phyloP scores from a whole-genome alignment of 2,888 invertebrate species.

The Orthonychiurus folsomi region DNA sequence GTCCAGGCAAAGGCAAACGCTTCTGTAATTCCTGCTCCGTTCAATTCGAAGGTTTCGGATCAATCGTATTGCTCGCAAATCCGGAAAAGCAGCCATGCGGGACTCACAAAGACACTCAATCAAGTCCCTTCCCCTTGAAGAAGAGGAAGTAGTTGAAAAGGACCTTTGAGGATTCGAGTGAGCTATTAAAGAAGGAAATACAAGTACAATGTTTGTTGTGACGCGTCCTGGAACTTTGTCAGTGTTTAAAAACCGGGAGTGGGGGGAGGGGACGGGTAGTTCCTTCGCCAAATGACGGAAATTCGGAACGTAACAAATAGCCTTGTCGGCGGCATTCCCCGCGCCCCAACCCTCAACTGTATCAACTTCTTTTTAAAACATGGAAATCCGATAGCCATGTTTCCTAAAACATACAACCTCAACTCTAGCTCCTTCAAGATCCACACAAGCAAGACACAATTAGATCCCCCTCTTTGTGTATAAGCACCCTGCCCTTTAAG shows the following conservation, averaged over 20 bases:
- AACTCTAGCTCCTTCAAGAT: too few relatives aligned
- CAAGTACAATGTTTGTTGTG: background rate
- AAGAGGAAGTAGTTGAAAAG: too few relatives aligned
- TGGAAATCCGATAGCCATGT: slow-evolving; percentile 28
- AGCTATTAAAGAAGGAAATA: background rate
- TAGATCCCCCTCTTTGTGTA: too few relatives aligned
- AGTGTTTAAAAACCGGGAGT: slow-evolving; percentile 2
- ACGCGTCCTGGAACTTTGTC: background rate
- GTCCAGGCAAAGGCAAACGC: too few relatives aligned
- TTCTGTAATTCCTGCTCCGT: too few relatives aligned
- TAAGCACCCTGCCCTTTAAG: too few relatives aligned
- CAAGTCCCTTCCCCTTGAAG: too few relatives aligned
- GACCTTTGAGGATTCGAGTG: background rate
- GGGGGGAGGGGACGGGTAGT: slow-evolving; percentile 10
- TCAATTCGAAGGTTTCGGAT: too few relatives aligned
- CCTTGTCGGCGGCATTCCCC: slow-evolving; percentile 24
- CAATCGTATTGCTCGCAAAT: too few relatives aligned
- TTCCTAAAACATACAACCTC: slow-evolving; percentile 24
- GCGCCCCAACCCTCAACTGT: slow-evolving; percentile 25
- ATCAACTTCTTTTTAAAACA: slow-evolving; percentile 27
- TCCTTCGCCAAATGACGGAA: slow-evolving; percentile 13
- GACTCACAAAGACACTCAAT: too few relatives aligned
- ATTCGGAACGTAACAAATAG: slow-evolving; percentile 23
- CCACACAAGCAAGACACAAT: too few relatives aligned
- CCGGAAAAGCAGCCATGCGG: too few relatives aligned